Evolutionary conservation across 2,888 invertebrate species (phyloP).

Genomic region (Orthonychiurus folsomi): DNA sequence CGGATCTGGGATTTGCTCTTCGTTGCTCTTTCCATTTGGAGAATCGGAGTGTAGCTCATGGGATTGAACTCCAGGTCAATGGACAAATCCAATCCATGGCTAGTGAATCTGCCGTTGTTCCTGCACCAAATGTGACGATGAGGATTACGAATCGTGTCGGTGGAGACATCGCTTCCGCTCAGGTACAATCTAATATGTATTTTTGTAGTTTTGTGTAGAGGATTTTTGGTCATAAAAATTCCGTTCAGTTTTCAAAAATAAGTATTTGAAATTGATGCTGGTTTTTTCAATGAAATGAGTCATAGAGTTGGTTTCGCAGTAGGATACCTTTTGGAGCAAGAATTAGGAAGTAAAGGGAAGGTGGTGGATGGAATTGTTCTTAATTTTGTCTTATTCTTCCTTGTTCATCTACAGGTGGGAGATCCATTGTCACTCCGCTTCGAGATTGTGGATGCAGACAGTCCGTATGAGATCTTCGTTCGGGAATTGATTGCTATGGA

Average conservation of each 20-base stretch:
- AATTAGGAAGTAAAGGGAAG: background rate
- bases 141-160: constrained; percentile 45
- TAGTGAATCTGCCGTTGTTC: constrained; percentile 45
- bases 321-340: no score
- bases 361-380: constrained; percentile 5
- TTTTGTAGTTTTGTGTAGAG: no score
- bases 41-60: constrained; percentile 46
- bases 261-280: no score
- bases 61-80: constrained; percentile 43
- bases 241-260: background rate
- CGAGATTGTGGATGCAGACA: constrained; percentile 44
- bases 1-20: constrained; percentile 47
- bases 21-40: constrained; percentile 47
- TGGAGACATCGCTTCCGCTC: constrained; percentile 45
- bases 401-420: constrained; percentile 43
- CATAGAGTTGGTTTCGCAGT: no score
- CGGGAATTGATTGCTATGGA: constrained; percentile 47
- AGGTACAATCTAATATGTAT: no score
- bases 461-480: constrained; percentile 48
- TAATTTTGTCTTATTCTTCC: constrained; percentile 15
- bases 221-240: background rate
- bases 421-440: constrained; percentile 47
- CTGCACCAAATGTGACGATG: constrained; percentile 48
- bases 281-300: no score
- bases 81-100: constrained; percentile 42